Evolutionary conservation across 2,888 invertebrate genomes (phyloP), one percentile per base, ranked within the genome.

Genomic region (Polyommatus iphigenia): DNA sequence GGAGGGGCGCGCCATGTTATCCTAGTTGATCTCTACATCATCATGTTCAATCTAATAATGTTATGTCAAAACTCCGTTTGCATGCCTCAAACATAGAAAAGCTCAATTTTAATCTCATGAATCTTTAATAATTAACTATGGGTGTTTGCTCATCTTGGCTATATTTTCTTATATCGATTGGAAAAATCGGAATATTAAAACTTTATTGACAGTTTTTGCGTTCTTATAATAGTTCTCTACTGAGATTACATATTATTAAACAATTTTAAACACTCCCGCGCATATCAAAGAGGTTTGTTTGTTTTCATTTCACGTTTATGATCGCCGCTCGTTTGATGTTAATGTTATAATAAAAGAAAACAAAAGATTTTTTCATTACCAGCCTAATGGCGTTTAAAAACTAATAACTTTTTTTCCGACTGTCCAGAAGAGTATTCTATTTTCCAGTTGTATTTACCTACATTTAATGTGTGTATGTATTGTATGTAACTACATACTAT

Each of bases 211-310:
- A 54, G 18, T 54, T 54, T 54, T 18, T 5, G 18, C 50, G 10
- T 10, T 46, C 46, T 13, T 10, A 46, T 13, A 46, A 46, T 54
- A 15, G 18, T 54, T 54, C 2, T 18, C 29, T 32, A 32, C 5
- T 67, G 6, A 29, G 5, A 67, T 13, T 29, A 29, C 24, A 13
- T 24, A 29, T 1, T 46, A 73, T 46, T 72, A 75, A 54, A 75
- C 54, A 75, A 29, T 50, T 73, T 24, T 24, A 50, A 29, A 32
- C 29, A 54, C 46, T 18, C 71, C 41, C 46, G 46, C 20, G 24
- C 75, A 29, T 75, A 50, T 54, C 29, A 75, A 75, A 54, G 75
- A 75, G 2, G 50, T n/a, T 72, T 75, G 50, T 75, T 75, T 75
- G 18, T 75, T 75, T 75, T 75, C 7, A 29, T 75, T 54, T 18